A percentile compares a stretch with the other conserved stretches of the same genome.
These are phyloP conservation scores for Lucilia cuprina DNA, from an alignment of 1,140 invertebrate genomes.

Conservation along the genomic window DNA sequence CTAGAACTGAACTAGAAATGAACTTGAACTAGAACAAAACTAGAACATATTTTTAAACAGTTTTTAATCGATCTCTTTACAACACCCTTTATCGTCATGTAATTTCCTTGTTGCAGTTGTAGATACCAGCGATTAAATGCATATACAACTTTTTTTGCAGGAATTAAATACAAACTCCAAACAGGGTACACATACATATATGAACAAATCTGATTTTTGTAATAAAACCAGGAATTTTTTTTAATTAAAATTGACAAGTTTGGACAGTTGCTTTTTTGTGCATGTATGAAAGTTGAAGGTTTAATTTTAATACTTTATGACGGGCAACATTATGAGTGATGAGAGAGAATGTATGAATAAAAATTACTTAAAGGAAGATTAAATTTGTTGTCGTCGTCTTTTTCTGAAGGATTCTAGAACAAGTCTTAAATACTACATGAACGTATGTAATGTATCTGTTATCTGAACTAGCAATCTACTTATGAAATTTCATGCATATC, in stretches of 20 bases:
- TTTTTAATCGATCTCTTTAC: too few species aligned
- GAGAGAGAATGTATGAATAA: not conserved
- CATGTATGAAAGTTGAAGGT: slow-evolving; percentile 3
- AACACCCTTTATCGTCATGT: too few species aligned
- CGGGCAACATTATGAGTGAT: slow-evolving; percentile 6
- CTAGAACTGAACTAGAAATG: too few species aligned
- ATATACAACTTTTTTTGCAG: not conserved
- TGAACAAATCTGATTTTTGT: not conserved
- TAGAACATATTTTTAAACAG: too few species aligned
- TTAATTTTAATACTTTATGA: not conserved
- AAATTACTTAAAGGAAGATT: not conserved
- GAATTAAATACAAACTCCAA: not conserved
- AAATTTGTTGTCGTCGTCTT: not conserved
- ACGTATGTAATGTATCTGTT: too few species aligned
- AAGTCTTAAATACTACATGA: not conserved
- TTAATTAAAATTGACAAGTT: slow-evolving; percentile 18
- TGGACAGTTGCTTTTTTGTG: not conserved
- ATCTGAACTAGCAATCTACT: not conserved
- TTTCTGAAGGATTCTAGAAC: not conserved
- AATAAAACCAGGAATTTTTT: too few species aligned
- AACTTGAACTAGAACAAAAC: too few species aligned
- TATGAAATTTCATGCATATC: slow-evolving; percentile 18
- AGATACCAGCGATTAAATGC: too few species aligned
- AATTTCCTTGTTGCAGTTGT: too few species aligned
- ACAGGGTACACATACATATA: too few species aligned